Evolutionary conservation across 2,888 invertebrate species (phyloP).

Genomic region (Eupithecia abbreviata): DNA sequence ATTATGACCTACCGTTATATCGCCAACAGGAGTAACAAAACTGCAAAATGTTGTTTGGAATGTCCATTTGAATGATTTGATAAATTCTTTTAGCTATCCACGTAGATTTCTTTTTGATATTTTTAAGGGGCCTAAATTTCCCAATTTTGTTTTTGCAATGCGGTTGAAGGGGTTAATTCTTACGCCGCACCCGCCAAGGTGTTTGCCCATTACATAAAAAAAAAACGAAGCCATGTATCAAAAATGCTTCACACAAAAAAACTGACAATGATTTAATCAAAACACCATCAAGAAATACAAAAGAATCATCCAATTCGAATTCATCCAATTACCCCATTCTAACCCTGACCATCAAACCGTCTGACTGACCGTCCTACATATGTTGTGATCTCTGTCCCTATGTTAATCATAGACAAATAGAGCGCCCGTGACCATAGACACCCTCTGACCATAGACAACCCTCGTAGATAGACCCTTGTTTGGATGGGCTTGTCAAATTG

Average conservation of each 20-base stretch:
- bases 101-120: no score
- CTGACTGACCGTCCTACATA: constrained; percentile 27
- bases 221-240: no score
- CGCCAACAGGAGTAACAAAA: background rate
- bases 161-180: no score
- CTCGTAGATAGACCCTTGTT: constrained; percentile 45
- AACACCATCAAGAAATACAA: background rate
- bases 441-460: constrained; percentile 23
- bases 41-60: background rate
- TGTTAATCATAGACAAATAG: constrained; percentile 30
- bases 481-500: constrained; percentile 45
- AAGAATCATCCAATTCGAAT: constrained; percentile 2
- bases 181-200: no score
- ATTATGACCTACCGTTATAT: background rate
- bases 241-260: no score
- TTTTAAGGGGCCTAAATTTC: no score
- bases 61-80: background rate
- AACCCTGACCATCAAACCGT: constrained; percentile 2
- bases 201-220: no score
- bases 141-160: no score
- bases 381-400: constrained; percentile 21
- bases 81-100: no score
- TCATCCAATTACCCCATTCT: constrained; percentile 18
- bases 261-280: background rate
- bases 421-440: constrained; percentile 16